Percentiles rank a stretch among this genome's conserved stretches.
Conservation (phyloP, 2,113 vertebrate genomes). For the Cephalopterus ornatus region DNA sequence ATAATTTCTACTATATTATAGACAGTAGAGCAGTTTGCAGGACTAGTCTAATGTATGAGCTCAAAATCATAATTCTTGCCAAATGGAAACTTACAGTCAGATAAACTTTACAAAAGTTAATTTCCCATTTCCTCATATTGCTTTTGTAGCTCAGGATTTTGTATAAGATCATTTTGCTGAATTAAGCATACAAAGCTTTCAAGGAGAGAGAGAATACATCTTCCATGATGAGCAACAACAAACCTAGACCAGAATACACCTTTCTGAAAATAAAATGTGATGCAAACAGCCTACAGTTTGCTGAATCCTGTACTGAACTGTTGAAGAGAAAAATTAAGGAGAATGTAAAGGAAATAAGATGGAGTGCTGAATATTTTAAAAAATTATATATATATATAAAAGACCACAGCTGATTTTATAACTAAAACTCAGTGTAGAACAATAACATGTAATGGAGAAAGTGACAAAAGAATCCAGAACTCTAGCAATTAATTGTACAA, state of each 20-base stretch:
- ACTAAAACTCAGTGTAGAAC: not conserved
- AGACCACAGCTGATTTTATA: not conserved
- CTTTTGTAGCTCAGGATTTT: not conserved
- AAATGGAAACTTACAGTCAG: not conserved
- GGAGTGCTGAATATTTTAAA: not conserved
- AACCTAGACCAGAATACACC: not conserved
- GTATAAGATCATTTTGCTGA: not conserved
- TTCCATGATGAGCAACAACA: not conserved
- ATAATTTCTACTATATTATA: not conserved
- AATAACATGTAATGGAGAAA: not conserved
- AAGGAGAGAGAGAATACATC: not conserved
- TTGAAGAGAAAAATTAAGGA: not conserved
- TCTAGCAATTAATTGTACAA: conserved; percentile 19
- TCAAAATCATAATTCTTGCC: not conserved
- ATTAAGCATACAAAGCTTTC: not conserved
- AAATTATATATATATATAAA: not conserved
- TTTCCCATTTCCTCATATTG: not conserved
- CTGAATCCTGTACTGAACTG: not conserved
- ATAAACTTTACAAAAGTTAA: not conserved
- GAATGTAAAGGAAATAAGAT: not conserved
- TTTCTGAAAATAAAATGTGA: not conserved
- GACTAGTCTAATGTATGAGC: not conserved
- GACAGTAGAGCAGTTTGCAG: not conserved
- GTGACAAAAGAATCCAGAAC: not conserved
- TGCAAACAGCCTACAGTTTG: not conserved